Evolutionary conservation across 2,113 vertebrate genomes (phyloP).

Genomic region (Odontophorus gujanensis): DNA sequence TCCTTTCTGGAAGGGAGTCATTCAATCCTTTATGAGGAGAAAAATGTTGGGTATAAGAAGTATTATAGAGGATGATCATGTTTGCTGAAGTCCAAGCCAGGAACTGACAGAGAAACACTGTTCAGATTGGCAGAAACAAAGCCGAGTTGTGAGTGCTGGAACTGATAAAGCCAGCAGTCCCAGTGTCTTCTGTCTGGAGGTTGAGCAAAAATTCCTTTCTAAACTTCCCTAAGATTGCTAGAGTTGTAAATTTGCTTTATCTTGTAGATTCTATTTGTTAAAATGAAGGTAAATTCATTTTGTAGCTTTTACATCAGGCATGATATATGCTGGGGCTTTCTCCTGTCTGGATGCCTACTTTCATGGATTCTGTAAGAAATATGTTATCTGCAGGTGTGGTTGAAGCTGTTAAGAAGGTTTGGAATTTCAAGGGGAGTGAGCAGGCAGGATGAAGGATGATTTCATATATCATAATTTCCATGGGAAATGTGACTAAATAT

Average conservation of each 20-base stretch:
- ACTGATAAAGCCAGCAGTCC: not conserved
- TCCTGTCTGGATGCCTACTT: not conserved
- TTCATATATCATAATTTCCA: slow-evolving; percentile 11
- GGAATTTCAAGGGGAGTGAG: not conserved
- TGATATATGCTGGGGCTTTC: not conserved
- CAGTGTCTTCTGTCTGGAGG: not conserved
- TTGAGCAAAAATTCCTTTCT: not conserved
- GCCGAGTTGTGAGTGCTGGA: not conserved
- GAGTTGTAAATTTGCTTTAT: not conserved
- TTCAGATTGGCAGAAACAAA: not conserved
- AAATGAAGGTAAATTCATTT: not conserved
- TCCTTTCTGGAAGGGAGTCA: not conserved
- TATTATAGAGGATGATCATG: not conserved
- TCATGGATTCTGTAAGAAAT: not conserved
- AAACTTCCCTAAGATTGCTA: not conserved
- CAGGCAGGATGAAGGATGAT: slow-evolving; percentile 5
- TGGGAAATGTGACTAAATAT: slow-evolving; percentile 16
- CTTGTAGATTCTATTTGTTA: not conserved
- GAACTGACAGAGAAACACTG: not conserved
- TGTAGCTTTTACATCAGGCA: not conserved
- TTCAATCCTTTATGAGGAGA: not conserved
- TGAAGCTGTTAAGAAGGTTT: not conserved
- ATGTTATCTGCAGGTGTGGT: not conserved
- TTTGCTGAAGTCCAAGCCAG: not conserved
- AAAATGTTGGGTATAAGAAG: not conserved